These are phyloP conservation scores for Chromobotia macracanthus DNA, from an alignment of 2,797 vertebrate species.

Conservation along the genomic window DNA sequence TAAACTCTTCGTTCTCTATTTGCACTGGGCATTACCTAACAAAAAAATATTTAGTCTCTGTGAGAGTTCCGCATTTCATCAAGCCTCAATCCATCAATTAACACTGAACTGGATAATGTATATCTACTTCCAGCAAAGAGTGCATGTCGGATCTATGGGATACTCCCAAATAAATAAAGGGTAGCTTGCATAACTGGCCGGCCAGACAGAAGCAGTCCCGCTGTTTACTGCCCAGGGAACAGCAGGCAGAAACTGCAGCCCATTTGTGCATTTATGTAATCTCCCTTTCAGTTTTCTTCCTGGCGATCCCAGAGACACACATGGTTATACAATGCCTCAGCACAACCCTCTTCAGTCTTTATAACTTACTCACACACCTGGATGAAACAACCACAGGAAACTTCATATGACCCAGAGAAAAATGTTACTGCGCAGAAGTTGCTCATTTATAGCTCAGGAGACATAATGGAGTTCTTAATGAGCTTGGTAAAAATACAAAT, in stretches of 20 bases:
- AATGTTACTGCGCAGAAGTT: neutral
- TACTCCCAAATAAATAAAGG: constrained; percentile 28
- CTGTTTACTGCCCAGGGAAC: constrained; percentile 40
- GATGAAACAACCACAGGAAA: neutral
- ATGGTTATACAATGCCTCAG: constrained; percentile 38
- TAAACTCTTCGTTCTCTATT: too few relatives aligned
- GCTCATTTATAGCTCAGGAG: too few relatives aligned
- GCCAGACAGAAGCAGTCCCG: constrained; percentile 24
- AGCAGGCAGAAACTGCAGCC: constrained; percentile 41
- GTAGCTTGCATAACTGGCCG: constrained; percentile 34
- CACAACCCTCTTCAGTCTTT: neutral
- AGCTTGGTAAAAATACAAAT: neutral
- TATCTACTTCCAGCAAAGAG: neutral
- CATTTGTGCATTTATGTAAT: constrained; percentile 47
- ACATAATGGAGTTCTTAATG: neutral
- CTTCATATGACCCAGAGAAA: neutral
- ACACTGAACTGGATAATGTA: neutral
- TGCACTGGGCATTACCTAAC: too few relatives aligned
- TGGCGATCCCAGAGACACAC: constrained; percentile 22
- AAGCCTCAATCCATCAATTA: neutral
- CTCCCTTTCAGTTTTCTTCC: constrained; percentile 37
- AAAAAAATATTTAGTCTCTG: too few relatives aligned
- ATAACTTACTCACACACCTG: neutral
- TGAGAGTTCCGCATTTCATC: neutral
- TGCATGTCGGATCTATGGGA: neutral